Base-by-base conservation (phyloP, 1,140 invertebrate species). In the Euura lappo region DNA sequence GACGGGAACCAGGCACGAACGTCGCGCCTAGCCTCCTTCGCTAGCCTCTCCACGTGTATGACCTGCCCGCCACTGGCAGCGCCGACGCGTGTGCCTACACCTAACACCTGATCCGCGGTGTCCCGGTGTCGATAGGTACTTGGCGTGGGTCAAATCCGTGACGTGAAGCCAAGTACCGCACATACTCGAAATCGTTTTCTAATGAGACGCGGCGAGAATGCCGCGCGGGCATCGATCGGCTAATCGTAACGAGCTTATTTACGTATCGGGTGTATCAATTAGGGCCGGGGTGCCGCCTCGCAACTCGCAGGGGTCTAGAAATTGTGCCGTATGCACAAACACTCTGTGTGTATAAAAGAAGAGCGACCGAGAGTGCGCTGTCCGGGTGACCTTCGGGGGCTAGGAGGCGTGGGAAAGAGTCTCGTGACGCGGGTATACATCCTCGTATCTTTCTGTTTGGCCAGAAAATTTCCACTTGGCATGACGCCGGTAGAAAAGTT, bases 31-130 rank as follows among this genome's bases (percentile, higher is more conserved):
- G 71, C 44, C 51, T 64, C 45, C 44, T 42, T 46, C n/a, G 45
- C 46, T 60, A 71, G 69, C 64, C 65, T 74, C 65, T 74, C 69
- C 71, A 74, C 73, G 75, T 77, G 75, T 77, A 70, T 72, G 75
- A 74, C 73, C 73, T 74, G 68, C 70, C 28, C 28, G 28, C 28
- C 28, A 28, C 28, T 28, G 73, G 51, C 60, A 45, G 71, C 66
- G 28, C 1, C 28, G 28, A 28, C 28, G 28, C 28, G 28, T 28
- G 28, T 28, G 28, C 28, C 28, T 28, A 28, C 28, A 28, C 28
- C 28, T 28, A 28, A 65, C 46, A 44, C 46, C n/a, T 60, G 8
- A 28, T 28, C 43, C 47, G 70, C 64, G 71, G 71, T 44, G 51
- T 45, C 51, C 44, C 45, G 42, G 42, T 28, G 28, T 28, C 28